Evolutionary conservation across 2,888 invertebrate genomes (phyloP).

Genomic region (Ceramica pisi): DNA sequence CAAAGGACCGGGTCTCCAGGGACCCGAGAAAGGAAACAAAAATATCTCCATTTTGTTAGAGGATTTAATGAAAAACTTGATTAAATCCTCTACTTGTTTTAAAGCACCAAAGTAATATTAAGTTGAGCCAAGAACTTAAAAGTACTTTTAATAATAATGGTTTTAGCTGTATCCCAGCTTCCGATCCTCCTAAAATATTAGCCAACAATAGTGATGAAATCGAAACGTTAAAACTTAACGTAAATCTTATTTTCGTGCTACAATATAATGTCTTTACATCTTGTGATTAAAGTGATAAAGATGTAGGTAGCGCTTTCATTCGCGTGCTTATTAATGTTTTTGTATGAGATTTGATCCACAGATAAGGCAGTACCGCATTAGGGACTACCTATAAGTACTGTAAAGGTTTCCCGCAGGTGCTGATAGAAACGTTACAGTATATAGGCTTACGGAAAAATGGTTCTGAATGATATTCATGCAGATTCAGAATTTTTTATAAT

Average conservation of each 20-base stretch:
- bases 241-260: conserved; percentile 14
- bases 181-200: not conserved
- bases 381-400: no score
- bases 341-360: not conserved
- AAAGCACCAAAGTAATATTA: not conserved
- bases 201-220: conserved; percentile 11
- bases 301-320: not conserved
- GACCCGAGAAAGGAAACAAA: no score
- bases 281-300: conserved; percentile 19
- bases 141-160: conserved; percentile 16
- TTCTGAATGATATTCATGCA: not conserved
- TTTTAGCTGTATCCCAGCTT: not conserved
- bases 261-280: conserved; percentile 1
- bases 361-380: not conserved
- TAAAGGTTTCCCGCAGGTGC: not conserved
- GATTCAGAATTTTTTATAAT: not conserved
- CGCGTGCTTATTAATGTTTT: conserved; percentile 2
- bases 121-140: not conserved
- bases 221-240: conserved; percentile 1
- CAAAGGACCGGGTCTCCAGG: no score
- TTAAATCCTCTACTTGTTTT: not conserved
- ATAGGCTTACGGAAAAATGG: not conserved
- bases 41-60: not conserved
- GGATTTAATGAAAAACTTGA: not conserved
- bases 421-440: not conserved